A percentile compares a stretch with the other conserved stretches of the same genome.
Conservation (phyloP, 1,140 invertebrate genomes). For the Rhagoletis zephyria region DNA sequence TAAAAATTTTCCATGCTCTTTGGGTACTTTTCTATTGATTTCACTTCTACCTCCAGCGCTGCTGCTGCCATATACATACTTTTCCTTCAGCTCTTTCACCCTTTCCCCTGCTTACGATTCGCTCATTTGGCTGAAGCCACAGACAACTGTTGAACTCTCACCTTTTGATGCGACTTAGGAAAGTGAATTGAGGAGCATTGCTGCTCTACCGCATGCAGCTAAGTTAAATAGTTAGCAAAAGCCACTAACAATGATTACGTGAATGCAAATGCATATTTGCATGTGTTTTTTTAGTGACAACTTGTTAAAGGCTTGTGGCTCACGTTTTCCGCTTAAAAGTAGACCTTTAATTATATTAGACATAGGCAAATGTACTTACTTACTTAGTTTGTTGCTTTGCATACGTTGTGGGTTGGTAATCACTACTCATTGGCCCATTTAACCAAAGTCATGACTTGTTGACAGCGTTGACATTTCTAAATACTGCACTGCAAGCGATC, state of each 20-base stretch:
- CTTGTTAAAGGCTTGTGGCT: conserved; percentile 43
- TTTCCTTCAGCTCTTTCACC: not conserved
- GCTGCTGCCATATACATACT: not conserved
- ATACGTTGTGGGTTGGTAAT: conserved; percentile 1
- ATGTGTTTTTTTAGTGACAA: not conserved
- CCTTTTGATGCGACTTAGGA: conserved; percentile 47
- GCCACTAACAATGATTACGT: not conserved
- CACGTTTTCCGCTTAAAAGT: conserved; percentile 28
- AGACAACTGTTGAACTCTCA: conserved; percentile 50
- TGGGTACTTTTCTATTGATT: conserved; percentile 20
- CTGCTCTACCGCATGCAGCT: not conserved
- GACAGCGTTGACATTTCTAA: conserved; percentile 46
- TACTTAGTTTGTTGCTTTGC: not conserved
- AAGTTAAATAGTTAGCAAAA: not conserved
- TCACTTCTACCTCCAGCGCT: not conserved
- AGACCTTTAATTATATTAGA: conserved; percentile 52
- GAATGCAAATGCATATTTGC: not conserved
- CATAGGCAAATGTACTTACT: not conserved
- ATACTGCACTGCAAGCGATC: conserved; percentile 1
- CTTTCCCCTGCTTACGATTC: not conserved
- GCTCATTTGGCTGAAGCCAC: conserved; percentile 39
- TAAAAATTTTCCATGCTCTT: conserved; percentile 1
- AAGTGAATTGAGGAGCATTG: conserved; percentile 44
- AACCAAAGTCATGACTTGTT: conserved; percentile 43
- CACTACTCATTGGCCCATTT: conserved; percentile 47